Evolutionary conservation across 2,113 vertebrate genomes (phyloP).

Genomic region (Pseudopodoces humilis): DNA sequence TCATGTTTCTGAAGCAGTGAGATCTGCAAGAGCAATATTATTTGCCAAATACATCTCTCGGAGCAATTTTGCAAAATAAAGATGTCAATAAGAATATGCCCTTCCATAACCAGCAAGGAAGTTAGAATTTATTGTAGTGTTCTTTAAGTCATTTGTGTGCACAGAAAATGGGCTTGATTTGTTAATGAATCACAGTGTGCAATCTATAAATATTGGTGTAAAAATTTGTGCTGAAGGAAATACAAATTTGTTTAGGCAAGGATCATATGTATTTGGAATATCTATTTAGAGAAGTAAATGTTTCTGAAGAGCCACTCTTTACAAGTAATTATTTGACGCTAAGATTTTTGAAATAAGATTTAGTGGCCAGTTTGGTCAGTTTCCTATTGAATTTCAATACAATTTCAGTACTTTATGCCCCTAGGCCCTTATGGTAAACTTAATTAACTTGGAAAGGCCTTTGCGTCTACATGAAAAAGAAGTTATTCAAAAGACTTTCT

Average conservation of each 20-base stretch:
- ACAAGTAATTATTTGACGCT: background rate
- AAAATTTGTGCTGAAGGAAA: background rate
- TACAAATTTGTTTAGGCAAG: conserved; percentile 35
- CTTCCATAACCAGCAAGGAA: background rate
- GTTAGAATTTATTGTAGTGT: conserved; percentile 1
- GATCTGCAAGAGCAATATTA: conserved; percentile 68
- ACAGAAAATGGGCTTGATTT: conserved; percentile 4
- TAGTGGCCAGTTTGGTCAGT: background rate
- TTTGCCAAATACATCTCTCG: conserved; percentile 59
- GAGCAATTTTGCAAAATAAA: conserved; percentile 58
- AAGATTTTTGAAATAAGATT: conserved; percentile 22
- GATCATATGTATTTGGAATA: background rate
- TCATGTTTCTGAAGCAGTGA: conserved; percentile 70
- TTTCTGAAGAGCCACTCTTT: background rate
- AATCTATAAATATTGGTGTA: background rate
- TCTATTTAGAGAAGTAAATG: background rate
- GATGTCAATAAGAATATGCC: conserved; percentile 41
- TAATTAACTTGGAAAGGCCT: background rate
- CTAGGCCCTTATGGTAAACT: background rate
- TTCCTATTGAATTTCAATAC: background rate
- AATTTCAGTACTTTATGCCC: background rate
- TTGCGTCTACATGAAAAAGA: background rate
- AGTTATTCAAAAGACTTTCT: background rate
- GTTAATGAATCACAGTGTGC: background rate
- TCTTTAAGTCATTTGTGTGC: background rate